phyloP scores from a whole-genome alignment of 2,113 vertebrate species.

The Ginglymostoma cirratum region DNA sequence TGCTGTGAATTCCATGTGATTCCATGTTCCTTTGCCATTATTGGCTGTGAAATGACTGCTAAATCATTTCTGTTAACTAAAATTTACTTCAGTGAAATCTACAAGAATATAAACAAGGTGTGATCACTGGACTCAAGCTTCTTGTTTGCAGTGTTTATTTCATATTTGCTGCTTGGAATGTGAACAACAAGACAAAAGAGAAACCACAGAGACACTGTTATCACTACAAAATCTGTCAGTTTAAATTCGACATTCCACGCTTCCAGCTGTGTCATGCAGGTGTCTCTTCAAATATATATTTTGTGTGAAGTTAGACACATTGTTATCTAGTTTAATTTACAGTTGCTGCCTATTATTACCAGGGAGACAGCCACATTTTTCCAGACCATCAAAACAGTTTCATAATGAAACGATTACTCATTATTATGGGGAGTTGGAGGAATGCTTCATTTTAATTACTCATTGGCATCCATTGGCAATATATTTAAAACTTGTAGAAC shows the following conservation, averaged over 20 bases:
- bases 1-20: background rate
- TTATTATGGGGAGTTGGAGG: background rate
- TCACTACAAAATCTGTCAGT: background rate
- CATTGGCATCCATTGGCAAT: background rate
- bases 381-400: background rate
- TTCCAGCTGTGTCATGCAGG: background rate
- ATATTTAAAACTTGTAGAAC: background rate
- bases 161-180: background rate
- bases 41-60: background rate
- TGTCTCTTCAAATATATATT: slow-evolving; percentile 9
- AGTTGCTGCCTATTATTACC: background rate
- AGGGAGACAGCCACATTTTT: background rate
- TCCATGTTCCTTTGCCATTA: background rate
- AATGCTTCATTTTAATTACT: slow-evolving; percentile 16
- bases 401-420: background rate
- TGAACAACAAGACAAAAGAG: background rate
- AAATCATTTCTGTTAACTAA: background rate
- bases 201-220: background rate
- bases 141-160: background rate
- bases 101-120: background rate
- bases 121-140: background rate
- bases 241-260: background rate
- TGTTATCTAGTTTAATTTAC: slow-evolving; percentile 29
- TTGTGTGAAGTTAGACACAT: slow-evolving; percentile 3
- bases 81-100: background rate